phyloP scores from a whole-genome alignment of 1,140 invertebrate genomes.

The Pogonomyrmex barbatus region DNA sequence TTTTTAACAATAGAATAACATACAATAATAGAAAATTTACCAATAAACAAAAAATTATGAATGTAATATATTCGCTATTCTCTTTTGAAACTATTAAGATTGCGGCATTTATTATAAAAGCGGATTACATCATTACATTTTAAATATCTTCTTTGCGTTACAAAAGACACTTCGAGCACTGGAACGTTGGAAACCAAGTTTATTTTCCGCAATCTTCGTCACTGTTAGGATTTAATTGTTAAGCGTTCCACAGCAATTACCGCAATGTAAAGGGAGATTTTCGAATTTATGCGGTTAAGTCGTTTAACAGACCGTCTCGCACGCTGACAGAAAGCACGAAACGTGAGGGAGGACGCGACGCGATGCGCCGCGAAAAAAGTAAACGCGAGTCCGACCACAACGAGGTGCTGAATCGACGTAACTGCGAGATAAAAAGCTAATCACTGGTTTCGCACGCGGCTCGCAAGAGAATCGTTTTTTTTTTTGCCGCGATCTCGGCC shows the following conservation, averaged over 20 bases:
- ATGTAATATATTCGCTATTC: background rate
- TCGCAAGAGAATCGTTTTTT: constrained; percentile 21
- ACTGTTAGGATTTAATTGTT: constrained; percentile 45
- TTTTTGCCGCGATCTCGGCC: constrained; percentile 35
- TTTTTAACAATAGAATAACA: constrained; percentile 11
- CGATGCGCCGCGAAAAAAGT: background rate
- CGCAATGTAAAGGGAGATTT: constrained; percentile 48
- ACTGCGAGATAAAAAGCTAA: constrained; percentile 59
- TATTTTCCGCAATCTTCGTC: background rate
- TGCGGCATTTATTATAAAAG: background rate
- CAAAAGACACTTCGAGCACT: background rate
- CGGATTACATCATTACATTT: background rate
- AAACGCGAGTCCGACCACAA: background rate
- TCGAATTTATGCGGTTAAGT: constrained; percentile 52
- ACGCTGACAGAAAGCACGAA: background rate
- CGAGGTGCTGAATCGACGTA: constrained; percentile 46
- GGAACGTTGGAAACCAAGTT: background rate
- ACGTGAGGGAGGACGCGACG: background rate
- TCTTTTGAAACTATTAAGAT: background rate
- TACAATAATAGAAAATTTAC: background rate
- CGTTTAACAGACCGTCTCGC: constrained; percentile 40
- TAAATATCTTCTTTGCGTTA: background rate
- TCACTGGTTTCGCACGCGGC: constrained; percentile 26
- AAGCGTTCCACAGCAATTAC: constrained; percentile 23
- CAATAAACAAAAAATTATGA: no score